Evolutionary conservation across 2,797 vertebrate genomes (phyloP).

Genomic region (Pogoniulus pusillus): DNA sequence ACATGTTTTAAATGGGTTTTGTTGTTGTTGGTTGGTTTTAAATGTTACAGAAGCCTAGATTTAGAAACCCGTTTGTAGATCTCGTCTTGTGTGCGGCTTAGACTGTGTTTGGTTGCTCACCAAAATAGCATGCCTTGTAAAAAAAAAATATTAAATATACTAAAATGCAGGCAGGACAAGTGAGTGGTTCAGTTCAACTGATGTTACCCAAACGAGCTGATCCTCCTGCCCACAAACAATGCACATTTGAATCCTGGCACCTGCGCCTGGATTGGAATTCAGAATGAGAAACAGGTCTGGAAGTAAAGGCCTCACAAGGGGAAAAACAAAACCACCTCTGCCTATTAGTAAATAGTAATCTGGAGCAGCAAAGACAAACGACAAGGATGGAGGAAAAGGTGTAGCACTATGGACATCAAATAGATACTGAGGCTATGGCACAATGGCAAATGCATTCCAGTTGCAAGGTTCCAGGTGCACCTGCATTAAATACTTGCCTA

Average conservation of each 20-base stretch:
- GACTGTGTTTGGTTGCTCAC: slow-evolving; percentile 44
- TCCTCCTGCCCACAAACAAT: slow-evolving; percentile 14
- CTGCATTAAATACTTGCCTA: not conserved
- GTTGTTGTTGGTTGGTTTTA: not conserved
- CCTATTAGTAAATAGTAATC: slow-evolving; percentile 59
- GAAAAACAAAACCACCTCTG: not conserved
- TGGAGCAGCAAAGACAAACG: slow-evolving; percentile 32
- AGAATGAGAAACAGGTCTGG: slow-evolving; percentile 55
- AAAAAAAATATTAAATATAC: slow-evolving; percentile 54
- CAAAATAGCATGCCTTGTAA: slow-evolving; percentile 54
- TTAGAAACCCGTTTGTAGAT: slow-evolving; percentile 55
- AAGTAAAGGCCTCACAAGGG: slow-evolving; percentile 46
- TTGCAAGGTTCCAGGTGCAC: not conserved
- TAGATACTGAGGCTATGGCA: not conserved
- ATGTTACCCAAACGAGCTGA: slow-evolving; percentile 2
- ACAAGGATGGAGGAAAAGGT: not conserved
- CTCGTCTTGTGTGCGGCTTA: slow-evolving; percentile 42
- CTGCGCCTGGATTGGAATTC: slow-evolving; percentile 46
- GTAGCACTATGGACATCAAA: not conserved
- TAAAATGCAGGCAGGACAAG: slow-evolving; percentile 50
- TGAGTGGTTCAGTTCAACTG: slow-evolving; percentile 10
- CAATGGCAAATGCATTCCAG: not conserved
- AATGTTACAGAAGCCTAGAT: slow-evolving; percentile 47
- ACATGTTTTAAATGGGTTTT: slow-evolving; percentile 3
- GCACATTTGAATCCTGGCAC: slow-evolving; percentile 53